Percentiles rank a stretch among this genome's conserved stretches.
Evolutionary conservation across 2,888 invertebrate species (phyloP).

Genomic region (Macaria notata): DNA sequence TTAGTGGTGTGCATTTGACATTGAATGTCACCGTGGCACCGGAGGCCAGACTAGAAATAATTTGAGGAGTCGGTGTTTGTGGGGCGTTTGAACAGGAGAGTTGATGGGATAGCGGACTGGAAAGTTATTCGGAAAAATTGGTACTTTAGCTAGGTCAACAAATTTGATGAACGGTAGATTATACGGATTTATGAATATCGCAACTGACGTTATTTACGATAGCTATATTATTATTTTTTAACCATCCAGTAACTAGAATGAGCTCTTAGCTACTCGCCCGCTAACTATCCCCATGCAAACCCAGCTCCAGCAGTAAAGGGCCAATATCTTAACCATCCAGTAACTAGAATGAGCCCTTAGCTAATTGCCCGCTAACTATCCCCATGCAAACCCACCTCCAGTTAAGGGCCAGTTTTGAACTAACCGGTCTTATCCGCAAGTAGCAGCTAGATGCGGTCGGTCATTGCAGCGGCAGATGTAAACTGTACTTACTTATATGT

Average conservation of each 20-base stretch:
- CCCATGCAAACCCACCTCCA: conserved; percentile 3
- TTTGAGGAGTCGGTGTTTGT: conserved; percentile 20
- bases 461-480: conserved; percentile 20
- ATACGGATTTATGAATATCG: too few relatives aligned
- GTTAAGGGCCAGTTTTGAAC: conserved; percentile 20
- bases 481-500: background rate
- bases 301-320: background rate
- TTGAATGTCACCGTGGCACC: conserved; percentile 30
- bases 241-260: too few relatives aligned
- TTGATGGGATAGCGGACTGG: background rate
- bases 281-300: too few relatives aligned
- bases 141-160: too few relatives aligned
- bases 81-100: conserved; percentile 10
- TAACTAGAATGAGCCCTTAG: background rate
- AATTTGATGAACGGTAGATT: too few relatives aligned
- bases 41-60: conserved; percentile 30
- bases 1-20: conserved; percentile 37
- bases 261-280: background rate
- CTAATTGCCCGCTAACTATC: conserved; percentile 3
- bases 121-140: background rate
- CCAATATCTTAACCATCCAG: background rate
- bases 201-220: too few relatives aligned
- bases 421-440: conserved; percentile 18
- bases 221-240: background rate
- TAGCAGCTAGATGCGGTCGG: conserved; percentile 8